phyloP scores from a whole-genome alignment of 1,140 invertebrate genomes.

The Euura saliciscinereae region DNA sequence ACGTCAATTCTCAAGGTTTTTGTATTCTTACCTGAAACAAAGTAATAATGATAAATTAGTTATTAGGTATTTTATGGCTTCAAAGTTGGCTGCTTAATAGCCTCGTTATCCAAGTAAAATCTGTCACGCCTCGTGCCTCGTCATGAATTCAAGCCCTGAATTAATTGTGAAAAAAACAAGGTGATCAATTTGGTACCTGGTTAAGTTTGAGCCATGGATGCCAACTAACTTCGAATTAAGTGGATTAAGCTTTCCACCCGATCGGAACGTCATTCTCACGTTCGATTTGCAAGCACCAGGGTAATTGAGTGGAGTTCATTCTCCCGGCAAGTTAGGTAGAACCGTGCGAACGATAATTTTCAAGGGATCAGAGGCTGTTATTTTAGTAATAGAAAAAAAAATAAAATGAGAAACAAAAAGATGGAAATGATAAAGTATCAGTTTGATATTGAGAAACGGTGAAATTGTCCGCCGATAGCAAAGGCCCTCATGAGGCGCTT shows the following conservation, averaged over 20 bases:
- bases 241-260: conserved; percentile 35
- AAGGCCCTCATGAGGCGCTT: no score
- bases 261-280: conserved; percentile 21
- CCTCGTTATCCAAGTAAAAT: neutral
- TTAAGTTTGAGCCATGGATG: conserved; percentile 19
- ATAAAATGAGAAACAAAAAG: no score
- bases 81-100: neutral
- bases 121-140: neutral
- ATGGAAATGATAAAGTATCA: no score
- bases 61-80: neutral
- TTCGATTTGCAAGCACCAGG: conserved; percentile 33
- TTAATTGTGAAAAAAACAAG: conserved; percentile 27
- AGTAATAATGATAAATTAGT: neutral
- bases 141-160: conserved; percentile 3
- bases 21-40: neutral
- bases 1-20: neutral
- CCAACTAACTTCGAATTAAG: conserved; percentile 27
- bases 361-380: neutral
- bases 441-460: no score
- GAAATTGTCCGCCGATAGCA: no score
- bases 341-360: neutral
- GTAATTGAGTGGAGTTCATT: conserved; percentile 49
- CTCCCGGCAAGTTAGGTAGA: conserved; percentile 34
- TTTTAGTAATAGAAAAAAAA: no score
- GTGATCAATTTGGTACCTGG: conserved; percentile 35